A percentile compares a stretch with the other conserved stretches of the same genome.
Evolutionary conservation across 1,140 invertebrate species (phyloP).

Genomic region (Bombus soroeensis): DNA sequence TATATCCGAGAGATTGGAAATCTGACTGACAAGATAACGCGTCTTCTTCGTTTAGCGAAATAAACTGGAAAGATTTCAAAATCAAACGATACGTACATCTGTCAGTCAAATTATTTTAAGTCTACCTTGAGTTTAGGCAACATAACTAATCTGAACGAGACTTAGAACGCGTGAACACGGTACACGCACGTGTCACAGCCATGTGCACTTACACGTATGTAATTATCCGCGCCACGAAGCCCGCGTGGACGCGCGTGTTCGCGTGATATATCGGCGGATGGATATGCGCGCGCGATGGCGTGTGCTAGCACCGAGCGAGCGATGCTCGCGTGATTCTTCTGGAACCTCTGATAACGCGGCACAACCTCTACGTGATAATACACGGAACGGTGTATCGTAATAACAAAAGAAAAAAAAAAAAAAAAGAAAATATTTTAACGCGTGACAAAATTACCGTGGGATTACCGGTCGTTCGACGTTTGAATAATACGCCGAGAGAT

Average conservation of each 20-base stretch:
- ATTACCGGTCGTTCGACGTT: conserved; percentile 1
- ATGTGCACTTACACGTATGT: background rate
- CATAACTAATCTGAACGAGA: too few relatives aligned
- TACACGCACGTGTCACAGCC: conserved; percentile 44
- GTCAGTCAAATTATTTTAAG: too few relatives aligned
- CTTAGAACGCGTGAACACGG: background rate
- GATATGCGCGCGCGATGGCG: conserved; percentile 54
- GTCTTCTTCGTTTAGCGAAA: too few relatives aligned
- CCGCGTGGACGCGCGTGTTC: conserved; percentile 48
- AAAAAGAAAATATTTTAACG: conserved; percentile 3
- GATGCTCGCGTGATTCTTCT: conserved; percentile 61
- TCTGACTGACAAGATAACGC: too few relatives aligned
- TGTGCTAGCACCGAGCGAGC: conserved; percentile 49
- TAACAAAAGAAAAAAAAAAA: background rate
- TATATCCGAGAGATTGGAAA: too few relatives aligned
- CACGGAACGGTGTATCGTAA: background rate
- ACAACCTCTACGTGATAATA: conserved; percentile 12
- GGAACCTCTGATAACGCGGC: conserved; percentile 39
- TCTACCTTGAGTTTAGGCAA: too few relatives aligned
- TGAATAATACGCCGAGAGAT: too few relatives aligned
- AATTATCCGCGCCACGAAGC: conserved; percentile 53
- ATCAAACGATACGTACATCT: too few relatives aligned
- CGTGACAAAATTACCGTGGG: conserved; percentile 21
- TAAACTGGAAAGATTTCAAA: too few relatives aligned
- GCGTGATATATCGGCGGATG: conserved; percentile 51